Evolutionary conservation across 2,888 invertebrate species (phyloP).

Genomic region (Cryptosula pallasiana): DNA sequence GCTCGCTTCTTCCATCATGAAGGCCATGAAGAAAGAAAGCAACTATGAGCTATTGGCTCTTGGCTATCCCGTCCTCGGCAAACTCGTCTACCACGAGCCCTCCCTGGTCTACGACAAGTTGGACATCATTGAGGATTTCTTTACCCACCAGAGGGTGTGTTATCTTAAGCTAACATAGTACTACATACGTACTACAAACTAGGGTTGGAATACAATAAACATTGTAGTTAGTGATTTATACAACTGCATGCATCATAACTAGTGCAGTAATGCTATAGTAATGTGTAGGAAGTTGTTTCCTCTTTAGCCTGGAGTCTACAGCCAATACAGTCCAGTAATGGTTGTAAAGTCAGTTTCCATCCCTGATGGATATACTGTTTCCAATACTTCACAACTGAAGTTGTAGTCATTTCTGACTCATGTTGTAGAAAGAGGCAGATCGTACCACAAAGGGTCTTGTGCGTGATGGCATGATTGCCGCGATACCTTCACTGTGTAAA

Average conservation of each 20-base stretch:
- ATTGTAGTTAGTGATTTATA: too few relatives aligned
- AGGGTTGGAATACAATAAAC: too few relatives aligned
- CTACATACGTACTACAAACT: too few relatives aligned
- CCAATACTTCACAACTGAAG: too few relatives aligned
- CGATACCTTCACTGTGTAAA: slow-evolving; percentile 50
- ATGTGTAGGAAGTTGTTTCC: neutral
- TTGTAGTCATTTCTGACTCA: too few relatives aligned
- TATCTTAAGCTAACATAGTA: neutral
- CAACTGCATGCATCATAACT: neutral
- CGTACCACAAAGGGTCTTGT: slow-evolving; percentile 63
- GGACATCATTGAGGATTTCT: neutral
- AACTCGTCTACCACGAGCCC: slow-evolving; percentile 58
- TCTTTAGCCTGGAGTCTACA: too few relatives aligned
- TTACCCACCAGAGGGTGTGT: neutral
- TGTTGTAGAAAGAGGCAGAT: slow-evolving; percentile 34
- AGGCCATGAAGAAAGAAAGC: too few relatives aligned
- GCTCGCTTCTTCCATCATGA: neutral
- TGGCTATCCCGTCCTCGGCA: slow-evolving; percentile 69
- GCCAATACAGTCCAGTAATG: too few relatives aligned
- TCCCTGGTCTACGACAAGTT: slow-evolving; percentile 57
- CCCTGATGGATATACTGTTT: too few relatives aligned
- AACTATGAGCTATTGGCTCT: neutral
- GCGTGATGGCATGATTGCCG: slow-evolving; percentile 65
- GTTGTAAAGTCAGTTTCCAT: too few relatives aligned
- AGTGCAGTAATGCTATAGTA: neutral